Conservation (phyloP, 1,140 invertebrate species). For the Ceratosolen fusciceps region DNA sequence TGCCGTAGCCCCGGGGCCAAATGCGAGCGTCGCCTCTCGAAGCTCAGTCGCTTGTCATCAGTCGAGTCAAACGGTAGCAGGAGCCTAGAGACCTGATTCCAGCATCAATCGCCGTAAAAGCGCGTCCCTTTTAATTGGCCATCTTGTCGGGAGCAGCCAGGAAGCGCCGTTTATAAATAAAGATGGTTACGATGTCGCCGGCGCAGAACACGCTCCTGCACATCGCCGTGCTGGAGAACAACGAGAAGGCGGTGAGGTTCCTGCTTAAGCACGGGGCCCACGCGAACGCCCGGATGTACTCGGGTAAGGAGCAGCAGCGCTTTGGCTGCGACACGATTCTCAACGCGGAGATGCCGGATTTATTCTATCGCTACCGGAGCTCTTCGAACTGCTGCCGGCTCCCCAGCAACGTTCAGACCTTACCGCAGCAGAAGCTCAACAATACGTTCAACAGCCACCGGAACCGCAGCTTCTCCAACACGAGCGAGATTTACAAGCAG, state of each 20-base stretch:
- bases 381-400: not conserved
- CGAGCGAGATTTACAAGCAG: not conserved
- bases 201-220: constrained; percentile 9
- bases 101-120: too few species aligned
- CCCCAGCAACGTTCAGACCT: not conserved
- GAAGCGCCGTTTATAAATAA: not conserved
- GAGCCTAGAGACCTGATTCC: not conserved
- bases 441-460: not conserved
- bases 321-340: constrained; percentile 4
- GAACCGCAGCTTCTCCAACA: not conserved
- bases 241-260: constrained; percentile 28
- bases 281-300: not conserved
- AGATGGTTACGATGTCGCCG: not conserved
- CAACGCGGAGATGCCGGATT: not conserved
- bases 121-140: too few species aligned
- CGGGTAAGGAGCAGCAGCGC: not conserved
- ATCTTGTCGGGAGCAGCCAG: too few species aligned
- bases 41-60: constrained; percentile 7
- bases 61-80: not conserved
- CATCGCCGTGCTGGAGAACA: constrained; percentile 21
- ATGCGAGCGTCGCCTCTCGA: not conserved
- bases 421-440: not conserved
- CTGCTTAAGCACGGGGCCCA: constrained; percentile 35
- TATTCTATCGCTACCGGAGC: constrained; percentile 14
- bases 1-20: not conserved